A percentile compares a stretch with the other conserved stretches of the same genome.
phyloP scores from a whole-genome alignment of 1,140 invertebrate species.

The Drosophila obscura region DNA sequence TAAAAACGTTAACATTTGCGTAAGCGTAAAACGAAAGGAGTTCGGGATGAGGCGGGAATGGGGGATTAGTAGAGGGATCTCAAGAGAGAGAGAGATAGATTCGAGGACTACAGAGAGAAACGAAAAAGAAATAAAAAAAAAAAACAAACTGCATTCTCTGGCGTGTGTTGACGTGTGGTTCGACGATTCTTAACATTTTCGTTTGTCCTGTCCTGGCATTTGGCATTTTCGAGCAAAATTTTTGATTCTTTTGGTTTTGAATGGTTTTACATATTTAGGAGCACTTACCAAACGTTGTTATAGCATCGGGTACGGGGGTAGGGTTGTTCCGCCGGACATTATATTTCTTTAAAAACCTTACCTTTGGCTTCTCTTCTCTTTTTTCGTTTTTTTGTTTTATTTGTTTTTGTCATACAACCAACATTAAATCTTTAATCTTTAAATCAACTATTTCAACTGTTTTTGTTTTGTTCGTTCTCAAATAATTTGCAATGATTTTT shows the following conservation, averaged over 20 bases:
- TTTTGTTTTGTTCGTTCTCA: conserved; percentile 29
- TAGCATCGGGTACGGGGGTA: conserved; percentile 61
- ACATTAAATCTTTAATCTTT: conserved; percentile 7
- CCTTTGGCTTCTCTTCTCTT: conserved; percentile 61
- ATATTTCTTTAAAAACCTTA: conserved; percentile 70
- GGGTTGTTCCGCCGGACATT: conserved; percentile 62
- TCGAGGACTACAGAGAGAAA: neutral
- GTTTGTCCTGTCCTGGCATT: conserved; percentile 22
- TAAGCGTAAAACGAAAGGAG: conserved; percentile 61
- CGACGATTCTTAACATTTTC: conserved; percentile 38
- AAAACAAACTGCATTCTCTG: conserved; percentile 64
- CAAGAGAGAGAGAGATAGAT: neutral
- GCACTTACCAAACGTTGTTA: conserved; percentile 84
- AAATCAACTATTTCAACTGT: conserved; percentile 8
- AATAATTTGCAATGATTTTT: conserved; percentile 11
- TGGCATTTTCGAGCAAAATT: conserved; percentile 77
- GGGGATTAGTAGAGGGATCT: conserved; percentile 3
- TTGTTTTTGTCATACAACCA: conserved; percentile 5
- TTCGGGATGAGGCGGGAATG: conserved; percentile 4
- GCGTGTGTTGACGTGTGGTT: conserved; percentile 83
- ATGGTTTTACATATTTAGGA: conserved; percentile 66
- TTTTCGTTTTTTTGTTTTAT: neutral
- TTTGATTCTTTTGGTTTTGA: conserved; percentile 34
- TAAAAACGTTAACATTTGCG: conserved; percentile 69
- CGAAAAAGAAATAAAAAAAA: conserved; percentile 14